phyloP scores from a whole-genome alignment of 2,888 invertebrate genomes.

The Phanerotoma sp. region DNA sequence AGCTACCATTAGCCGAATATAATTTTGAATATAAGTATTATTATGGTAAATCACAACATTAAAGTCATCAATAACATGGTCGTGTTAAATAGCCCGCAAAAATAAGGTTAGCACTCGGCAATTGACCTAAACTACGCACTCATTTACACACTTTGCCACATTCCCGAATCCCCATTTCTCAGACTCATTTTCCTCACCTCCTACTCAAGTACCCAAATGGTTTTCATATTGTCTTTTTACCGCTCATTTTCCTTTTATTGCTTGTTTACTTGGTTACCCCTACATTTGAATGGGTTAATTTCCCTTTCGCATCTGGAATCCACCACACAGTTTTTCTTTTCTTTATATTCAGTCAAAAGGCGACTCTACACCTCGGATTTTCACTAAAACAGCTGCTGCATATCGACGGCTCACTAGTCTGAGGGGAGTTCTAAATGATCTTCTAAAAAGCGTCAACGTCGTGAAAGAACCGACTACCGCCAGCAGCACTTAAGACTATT shows the following conservation, averaged over 20 bases:
- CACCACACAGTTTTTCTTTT: slow-evolving; percentile 10
- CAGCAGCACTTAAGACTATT: slow-evolving; percentile 60
- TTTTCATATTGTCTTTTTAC: slow-evolving; percentile 58
- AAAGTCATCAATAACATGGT: slow-evolving; percentile 27
- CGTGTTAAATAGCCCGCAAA: slow-evolving; percentile 46
- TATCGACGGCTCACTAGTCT: slow-evolving; percentile 5
- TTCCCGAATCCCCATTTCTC: slow-evolving; percentile 39
- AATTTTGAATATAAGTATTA: too few species aligned
- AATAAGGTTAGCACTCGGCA: slow-evolving; percentile 49
- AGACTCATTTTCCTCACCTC: slow-evolving; percentile 26
- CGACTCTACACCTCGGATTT: slow-evolving; percentile 9
- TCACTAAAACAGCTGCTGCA: not conserved
- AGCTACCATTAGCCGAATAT: too few species aligned
- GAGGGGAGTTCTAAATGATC: slow-evolving; percentile 18
- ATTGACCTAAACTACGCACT: slow-evolving; percentile 54
- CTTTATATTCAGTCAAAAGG: slow-evolving; percentile 5
- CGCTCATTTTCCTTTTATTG: slow-evolving; percentile 57
- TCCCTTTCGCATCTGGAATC: slow-evolving; percentile 28
- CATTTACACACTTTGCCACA: slow-evolving; percentile 54
- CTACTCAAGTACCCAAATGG: slow-evolving; percentile 47
- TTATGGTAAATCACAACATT: too few species aligned
- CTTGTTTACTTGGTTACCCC: slow-evolving; percentile 51
- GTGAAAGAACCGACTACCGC: slow-evolving; percentile 38
- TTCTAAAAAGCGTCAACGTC: slow-evolving; percentile 23
- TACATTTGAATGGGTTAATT: slow-evolving; percentile 45